These are phyloP conservation scores for Sebastes nivosus DNA, from an alignment of 2,797 vertebrate species.

Conservation along the genomic window DNA sequence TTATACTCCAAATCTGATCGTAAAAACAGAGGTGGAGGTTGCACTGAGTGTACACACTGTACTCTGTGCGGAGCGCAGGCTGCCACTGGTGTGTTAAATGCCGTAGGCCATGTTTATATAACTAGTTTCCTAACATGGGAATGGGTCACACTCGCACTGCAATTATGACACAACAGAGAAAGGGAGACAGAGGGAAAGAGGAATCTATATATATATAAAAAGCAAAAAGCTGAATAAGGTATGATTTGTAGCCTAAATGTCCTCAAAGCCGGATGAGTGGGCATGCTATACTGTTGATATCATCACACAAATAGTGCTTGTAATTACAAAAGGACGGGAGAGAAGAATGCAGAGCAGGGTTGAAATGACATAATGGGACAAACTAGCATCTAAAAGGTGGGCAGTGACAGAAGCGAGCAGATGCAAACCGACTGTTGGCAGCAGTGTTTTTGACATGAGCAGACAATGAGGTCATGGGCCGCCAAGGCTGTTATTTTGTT, in stretches of 20 bases:
- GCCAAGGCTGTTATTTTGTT: slow-evolving; percentile 53
- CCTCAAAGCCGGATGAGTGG: not conserved
- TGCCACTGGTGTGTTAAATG: slow-evolving; percentile 25
- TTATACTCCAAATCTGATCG: slow-evolving; percentile 17
- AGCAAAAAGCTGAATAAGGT: not conserved
- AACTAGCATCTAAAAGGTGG: slow-evolving; percentile 41
- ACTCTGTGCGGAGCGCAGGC: not conserved
- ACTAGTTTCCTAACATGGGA: slow-evolving; percentile 50
- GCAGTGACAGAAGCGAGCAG: slow-evolving; percentile 14
- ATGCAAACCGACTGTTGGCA: slow-evolving; percentile 33
- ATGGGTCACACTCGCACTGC: slow-evolving; percentile 43
- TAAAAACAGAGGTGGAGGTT: slow-evolving; percentile 4
- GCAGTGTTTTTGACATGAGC: slow-evolving; percentile 55
- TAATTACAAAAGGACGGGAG: slow-evolving; percentile 12
- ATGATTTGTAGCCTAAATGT: slow-evolving; percentile 4
- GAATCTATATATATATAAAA: not conserved
- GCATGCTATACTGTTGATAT: slow-evolving; percentile 7
- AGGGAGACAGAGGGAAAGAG: not conserved
- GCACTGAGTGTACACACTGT: not conserved
- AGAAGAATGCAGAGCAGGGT: not conserved
- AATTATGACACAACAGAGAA: slow-evolving; percentile 38
- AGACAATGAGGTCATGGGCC: slow-evolving; percentile 66
- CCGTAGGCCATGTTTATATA: slow-evolving; percentile 61
- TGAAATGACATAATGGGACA: slow-evolving; percentile 49
- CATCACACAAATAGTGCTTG: not conserved